Conservation (phyloP, 2,113 vertebrate genomes). For the Silurus meridionalis region DNA sequence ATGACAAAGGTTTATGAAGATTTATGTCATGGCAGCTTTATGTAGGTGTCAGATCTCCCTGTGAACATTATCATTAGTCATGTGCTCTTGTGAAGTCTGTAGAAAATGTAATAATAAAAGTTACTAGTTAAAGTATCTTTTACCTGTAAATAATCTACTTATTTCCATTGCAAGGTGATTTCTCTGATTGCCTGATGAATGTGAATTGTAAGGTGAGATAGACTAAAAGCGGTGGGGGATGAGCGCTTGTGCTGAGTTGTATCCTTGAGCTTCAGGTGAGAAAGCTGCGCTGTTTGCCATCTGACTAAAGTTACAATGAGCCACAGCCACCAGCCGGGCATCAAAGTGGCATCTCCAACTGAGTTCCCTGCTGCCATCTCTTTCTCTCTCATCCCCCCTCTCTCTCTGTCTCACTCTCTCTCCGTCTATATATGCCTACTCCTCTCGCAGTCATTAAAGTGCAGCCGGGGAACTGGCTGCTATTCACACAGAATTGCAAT, state of each 20-base stretch:
- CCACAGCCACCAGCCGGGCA: slow-evolving; percentile 48
- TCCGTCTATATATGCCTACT: slow-evolving; percentile 7
- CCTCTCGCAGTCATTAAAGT: slow-evolving; percentile 47
- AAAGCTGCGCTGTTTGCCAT: slow-evolving; percentile 31
- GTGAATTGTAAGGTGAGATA: slow-evolving; percentile 1
- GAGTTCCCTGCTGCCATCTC: slow-evolving; percentile 47
- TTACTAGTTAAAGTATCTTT: neutral
- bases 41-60: neutral
- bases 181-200: slow-evolving; percentile 15
- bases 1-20: no score
- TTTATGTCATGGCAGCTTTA: neutral
- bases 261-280: slow-evolving; percentile 45
- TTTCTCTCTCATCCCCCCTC: slow-evolving; percentile 25
- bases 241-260: neutral
- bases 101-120: neutral
- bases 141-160: neutral
- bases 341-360: slow-evolving; percentile 57
- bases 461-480: slow-evolving; percentile 40
- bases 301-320: slow-evolving; percentile 51
- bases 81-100: neutral
- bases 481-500: slow-evolving; percentile 53
- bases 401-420: neutral
- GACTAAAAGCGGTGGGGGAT: neutral
- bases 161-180: neutral
- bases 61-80: neutral